Base-by-base conservation (phyloP, 2,797 vertebrate species). In the Poeciliopsis turneri region DNA sequence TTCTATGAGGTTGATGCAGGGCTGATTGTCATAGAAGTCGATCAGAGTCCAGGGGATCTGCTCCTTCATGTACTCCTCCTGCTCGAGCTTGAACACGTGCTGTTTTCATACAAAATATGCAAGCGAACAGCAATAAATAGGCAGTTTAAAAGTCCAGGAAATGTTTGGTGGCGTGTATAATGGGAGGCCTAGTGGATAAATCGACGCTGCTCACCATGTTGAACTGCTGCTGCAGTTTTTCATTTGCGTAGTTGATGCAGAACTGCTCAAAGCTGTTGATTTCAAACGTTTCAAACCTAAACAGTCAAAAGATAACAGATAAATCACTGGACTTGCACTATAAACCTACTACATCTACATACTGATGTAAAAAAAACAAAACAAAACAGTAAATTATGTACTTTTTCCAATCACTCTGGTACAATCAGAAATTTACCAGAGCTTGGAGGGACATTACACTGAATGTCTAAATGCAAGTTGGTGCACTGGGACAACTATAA, bases 181-280 rank as follows among this genome's bases (percentile, higher is more conserved):
- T 4, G 3, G 46, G 3, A 1, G n/a, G 5, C 47, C 20, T 1
- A 43, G 46, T 0, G 57, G 28, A 20, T 13, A 36, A 28, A 69
- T 6, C 3, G 3, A 18, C 4, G 57, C 59, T 15, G 30, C 97
- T 97, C 94, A 99, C 98, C 98, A 99, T 98, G 94, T 99, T 99
- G 92, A 99, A 99, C 86, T 99, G 98, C 70, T 99, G 98, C 93
- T 99, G 98, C n/a, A 99, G 97, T 80, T 99, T 99, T 92, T 99
- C 98, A 2, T 99, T 99, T 87, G 98, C 98, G 51, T 99, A 99
- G 95, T 99, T 99, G 88, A 99, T 99, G 87, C 98, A 99, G 92
- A 99, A 99, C 90, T 99, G 98, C 92, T 99, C 98, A 92, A 99
- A 99, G 93, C 98, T 99, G 96, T 99, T 99, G 94, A 98, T 97